Conservation (phyloP, 1,140 invertebrate genomes). For the Bactericera cockerelli region DNA sequence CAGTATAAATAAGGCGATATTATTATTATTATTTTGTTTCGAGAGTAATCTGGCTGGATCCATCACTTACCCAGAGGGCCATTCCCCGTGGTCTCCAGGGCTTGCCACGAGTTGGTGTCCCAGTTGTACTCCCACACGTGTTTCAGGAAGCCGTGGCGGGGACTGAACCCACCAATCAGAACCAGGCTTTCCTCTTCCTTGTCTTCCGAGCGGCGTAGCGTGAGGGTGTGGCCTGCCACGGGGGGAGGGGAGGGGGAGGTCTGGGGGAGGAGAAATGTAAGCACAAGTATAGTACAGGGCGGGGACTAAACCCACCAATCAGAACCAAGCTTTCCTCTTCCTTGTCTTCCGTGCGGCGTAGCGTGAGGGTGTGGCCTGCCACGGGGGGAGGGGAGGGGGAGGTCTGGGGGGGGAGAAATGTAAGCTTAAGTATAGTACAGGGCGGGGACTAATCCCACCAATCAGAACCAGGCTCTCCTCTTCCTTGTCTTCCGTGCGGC, state of each 20-base stretch:
- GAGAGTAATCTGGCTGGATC: too few species aligned
- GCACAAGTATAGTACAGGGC: too few species aligned
- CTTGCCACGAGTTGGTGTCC: conserved; percentile 51
- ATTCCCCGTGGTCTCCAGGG: conserved; percentile 47
- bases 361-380: conserved; percentile 76
- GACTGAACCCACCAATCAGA: conserved; percentile 76
- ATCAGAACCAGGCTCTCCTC: conserved; percentile 66
- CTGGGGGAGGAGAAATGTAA: conserved; percentile 15
- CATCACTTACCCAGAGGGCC: conserved; percentile 51
- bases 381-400: conserved; percentile 42
- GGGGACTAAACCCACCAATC: conserved; percentile 75
- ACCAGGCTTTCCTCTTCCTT: conserved; percentile 59
- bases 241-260: conserved; percentile 37
- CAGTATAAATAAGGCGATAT: too few species aligned
- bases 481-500: conserved; percentile 42
- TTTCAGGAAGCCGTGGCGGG: conserved; percentile 55
- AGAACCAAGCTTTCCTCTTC: conserved; percentile 62
- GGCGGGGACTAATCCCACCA: conserved; percentile 69
- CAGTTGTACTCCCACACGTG: conserved; percentile 70
- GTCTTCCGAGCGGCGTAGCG: conserved; percentile 43
- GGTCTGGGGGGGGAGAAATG: conserved; percentile 16
- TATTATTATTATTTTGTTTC: too few species aligned
- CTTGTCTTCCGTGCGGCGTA: conserved; percentile 41
- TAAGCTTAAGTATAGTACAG: too few species aligned
- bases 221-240: conserved; percentile 76